Base-by-base conservation (phyloP, 2,888 invertebrate species). In the Drosophila imparisetae region DNA sequence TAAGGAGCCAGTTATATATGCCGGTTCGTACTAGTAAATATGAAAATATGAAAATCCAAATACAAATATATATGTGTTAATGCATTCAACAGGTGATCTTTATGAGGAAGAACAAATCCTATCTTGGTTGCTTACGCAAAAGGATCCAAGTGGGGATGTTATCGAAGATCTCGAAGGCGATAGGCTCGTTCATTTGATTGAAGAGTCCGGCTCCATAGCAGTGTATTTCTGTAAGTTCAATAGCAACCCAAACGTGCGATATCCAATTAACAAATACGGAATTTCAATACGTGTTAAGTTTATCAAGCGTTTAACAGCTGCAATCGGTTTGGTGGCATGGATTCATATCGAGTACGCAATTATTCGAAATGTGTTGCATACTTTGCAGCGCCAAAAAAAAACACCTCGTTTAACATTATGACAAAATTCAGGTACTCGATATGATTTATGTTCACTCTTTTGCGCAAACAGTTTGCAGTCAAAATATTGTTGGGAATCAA, bases 61-160 rank as follows among this genome's bases (percentile, higher is more conserved):
- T 24, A 10, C n/a, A n/a, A 13, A 29, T 6, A 13, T 6, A 13
- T 32, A 8, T 27, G n/a, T 29, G 5, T 15, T 8, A 24, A 24
- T 34, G 27, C 18, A 11, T 24, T 15, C 30, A 24, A 1, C 61
- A 96, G 96, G 97, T 82, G 97, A 97, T 92, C 93, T 97, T 49
- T 97, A 97, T 91, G 97, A 97, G 90, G 97, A 97, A 93, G 96
- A 97, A 84, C 96, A 96, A 92, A 95, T 98, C 81, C 94, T 98
- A n/a, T 96, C 96, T 92, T 98, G 98, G 98, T 93, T 98, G 68
- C 92, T 98, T 86, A 96, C 97, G 45, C 97, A 98, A 93, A 98
- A 98, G 92, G 97, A 98, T 93, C 98, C 98, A 60, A 95, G 96
- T 54, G 97, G 97, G 50, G 98, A 98, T 91, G 95, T 97, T 59